Base-by-base conservation (phyloP, 2,113 vertebrate species). In the Dissostichus mawsoni region DNA sequence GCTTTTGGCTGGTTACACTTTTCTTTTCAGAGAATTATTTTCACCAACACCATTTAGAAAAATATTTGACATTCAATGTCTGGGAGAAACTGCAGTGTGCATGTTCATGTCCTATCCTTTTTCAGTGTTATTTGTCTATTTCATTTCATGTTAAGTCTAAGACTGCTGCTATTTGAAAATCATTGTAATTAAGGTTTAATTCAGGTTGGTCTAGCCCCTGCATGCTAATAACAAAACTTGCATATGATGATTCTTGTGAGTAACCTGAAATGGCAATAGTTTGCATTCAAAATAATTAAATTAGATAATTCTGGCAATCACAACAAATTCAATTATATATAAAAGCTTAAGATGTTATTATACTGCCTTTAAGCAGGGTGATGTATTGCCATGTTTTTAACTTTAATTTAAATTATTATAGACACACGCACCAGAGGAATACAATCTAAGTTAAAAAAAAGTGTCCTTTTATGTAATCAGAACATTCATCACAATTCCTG, bases 111-210 rank as follows among this genome's bases (percentile, higher is more conserved):
- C 18, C 3, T 10, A 4, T 56, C 0, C 18, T 64, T 45, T 72
- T 4, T 29, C 52, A 44, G 17, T 47, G 11, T 29, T 41, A 45
- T 70, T 20, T 70, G 11, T 29, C 11, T 45, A 5, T 55, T 41
- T 41, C 7, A 41, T 41, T 41, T 6, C 8, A 41, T 41, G 36
- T 41, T 61, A 67, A 74, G 2, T 20, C 4, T 23, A 58, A 36
- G 67, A 74, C 72, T 55, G n/a, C 16, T 68, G 17, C 41, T 71
- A 68, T 79, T 61, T 76, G 50, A 1, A 8, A 48, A 23, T 62
- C 11, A 52, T 50, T 14, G 7, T 59, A 53, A 70, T 76, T 56
- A 41, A 10, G 11, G 50, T 69, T 69, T 23, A 11, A 8, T 64
- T 72, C 1, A 62, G 13, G 18, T 13, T 11, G 47, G 9, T 67